A percentile compares a stretch with the other conserved stretches of the same genome.
Evolutionary conservation across 2,797 vertebrate genomes (phyloP).

Genomic region (Scomberomorus guttatus): DNA sequence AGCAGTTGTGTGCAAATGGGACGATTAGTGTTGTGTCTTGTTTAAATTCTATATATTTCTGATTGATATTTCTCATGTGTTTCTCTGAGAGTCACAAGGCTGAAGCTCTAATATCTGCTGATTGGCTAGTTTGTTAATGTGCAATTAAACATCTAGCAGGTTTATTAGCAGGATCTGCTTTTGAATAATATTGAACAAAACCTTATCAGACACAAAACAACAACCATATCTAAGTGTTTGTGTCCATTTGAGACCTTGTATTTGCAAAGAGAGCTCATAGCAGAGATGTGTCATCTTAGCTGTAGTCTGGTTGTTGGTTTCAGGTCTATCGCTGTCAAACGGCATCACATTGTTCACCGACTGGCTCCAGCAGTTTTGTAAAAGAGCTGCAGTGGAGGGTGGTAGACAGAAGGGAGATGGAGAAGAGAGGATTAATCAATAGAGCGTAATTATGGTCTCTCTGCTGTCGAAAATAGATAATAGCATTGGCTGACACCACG

Average conservation of each 20-base stretch:
- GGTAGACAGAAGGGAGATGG: not conserved
- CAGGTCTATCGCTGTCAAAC: not conserved
- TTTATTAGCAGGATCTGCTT: not conserved
- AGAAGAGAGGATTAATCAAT: slow-evolving; percentile 27
- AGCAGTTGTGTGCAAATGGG: not conserved
- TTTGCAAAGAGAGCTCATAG: not conserved
- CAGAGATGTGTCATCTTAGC: no score
- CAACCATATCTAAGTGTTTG: not conserved
- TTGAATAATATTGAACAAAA: not conserved
- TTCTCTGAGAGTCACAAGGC: no score
- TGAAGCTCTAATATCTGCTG: no score
- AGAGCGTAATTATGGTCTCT: slow-evolving; percentile 27
- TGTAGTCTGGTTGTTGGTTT: slow-evolving; percentile 1
- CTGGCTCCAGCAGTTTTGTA: not conserved
- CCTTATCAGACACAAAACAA: not conserved
- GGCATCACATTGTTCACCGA: not conserved
- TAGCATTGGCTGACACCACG: not conserved
- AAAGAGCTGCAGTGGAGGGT: slow-evolving; percentile 9
- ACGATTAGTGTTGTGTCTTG: no score
- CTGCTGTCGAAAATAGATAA: slow-evolving; percentile 4
- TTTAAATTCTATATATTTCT: no score
- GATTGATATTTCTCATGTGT: no score
- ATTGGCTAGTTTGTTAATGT: not conserved
- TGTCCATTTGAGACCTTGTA: not conserved
- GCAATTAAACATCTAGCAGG: not conserved